Percentiles rank a stretch among this genome's conserved stretches.
Evolutionary conservation across 2,113 vertebrate species (phyloP).

Genomic region (Cochlearius cochlearius): DNA sequence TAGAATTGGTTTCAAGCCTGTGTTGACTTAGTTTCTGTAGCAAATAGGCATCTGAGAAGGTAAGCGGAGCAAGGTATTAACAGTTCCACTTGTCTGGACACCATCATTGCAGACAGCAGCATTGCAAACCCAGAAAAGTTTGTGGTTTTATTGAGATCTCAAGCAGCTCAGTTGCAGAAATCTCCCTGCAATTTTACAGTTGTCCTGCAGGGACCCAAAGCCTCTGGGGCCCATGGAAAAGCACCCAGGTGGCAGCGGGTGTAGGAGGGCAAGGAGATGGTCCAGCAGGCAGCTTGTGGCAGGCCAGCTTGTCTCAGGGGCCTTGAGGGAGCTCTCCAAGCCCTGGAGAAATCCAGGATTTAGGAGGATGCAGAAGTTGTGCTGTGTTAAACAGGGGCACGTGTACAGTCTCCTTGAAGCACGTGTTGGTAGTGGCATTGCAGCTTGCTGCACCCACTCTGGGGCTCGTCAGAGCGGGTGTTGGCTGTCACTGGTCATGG

Average conservation of each 20-base stretch:
- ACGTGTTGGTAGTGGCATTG: background rate
- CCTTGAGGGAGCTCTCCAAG: background rate
- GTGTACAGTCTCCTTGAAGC: background rate
- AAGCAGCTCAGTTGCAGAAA: background rate
- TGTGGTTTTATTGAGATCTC: background rate
- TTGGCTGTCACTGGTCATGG: constrained; percentile 77
- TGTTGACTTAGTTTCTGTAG: background rate
- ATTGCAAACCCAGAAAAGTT: background rate
- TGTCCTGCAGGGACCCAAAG: background rate
- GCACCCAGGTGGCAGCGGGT: background rate
- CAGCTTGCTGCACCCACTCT: background rate
- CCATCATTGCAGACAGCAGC: background rate
- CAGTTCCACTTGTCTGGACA: background rate
- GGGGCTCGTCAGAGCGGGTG: background rate
- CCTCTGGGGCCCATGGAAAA: background rate
- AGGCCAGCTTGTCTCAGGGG: background rate
- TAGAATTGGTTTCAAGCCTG: constrained; percentile 1
- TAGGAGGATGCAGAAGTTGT: background rate
- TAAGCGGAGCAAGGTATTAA: background rate
- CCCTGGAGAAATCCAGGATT: background rate
- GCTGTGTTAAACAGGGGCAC: background rate
- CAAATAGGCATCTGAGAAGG: background rate
- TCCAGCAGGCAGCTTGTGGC: background rate
- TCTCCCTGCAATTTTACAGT: background rate
- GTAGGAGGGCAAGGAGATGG: background rate